Evolutionary conservation across 2,113 vertebrate species (phyloP).

Genomic region (Macroglossus sobrinus): DNA sequence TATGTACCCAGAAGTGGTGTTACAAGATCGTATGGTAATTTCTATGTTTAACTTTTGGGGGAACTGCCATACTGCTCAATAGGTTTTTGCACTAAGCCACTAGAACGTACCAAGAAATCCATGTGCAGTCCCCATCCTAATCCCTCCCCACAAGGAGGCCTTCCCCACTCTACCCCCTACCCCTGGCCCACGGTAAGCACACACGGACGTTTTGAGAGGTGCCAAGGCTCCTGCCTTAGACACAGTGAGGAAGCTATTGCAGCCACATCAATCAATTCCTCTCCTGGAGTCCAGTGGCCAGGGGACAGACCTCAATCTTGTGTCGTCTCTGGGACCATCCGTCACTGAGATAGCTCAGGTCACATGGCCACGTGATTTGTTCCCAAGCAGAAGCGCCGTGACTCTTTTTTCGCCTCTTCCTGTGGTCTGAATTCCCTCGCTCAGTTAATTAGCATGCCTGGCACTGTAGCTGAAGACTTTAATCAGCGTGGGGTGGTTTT

Average conservation of each 20-base stretch:
- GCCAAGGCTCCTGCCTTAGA: background rate
- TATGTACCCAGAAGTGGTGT: background rate
- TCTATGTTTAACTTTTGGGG: background rate
- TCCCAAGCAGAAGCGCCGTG: conserved; percentile 40
- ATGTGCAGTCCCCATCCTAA: background rate
- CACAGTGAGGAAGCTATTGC: background rate
- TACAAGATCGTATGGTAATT: background rate
- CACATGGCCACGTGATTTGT: conserved; percentile 12
- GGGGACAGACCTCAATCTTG: background rate
- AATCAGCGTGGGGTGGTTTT: conserved; percentile 78
- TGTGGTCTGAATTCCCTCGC: conserved; percentile 72
- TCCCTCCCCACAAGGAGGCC: background rate
- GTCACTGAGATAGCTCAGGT: background rate
- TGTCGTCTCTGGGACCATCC: conserved; percentile 31
- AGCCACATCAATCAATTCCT: background rate
- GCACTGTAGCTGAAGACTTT: conserved; percentile 77
- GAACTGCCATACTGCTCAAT: background rate
- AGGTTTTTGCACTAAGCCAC: background rate
- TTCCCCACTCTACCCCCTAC: background rate
- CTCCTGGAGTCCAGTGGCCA: background rate
- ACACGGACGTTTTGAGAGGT: background rate
- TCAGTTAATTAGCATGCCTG: conserved; percentile 82
- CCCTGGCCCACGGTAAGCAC: background rate
- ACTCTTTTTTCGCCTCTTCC: conserved; percentile 66
- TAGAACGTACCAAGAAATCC: background rate